A percentile compares a stretch with the other conserved stretches of the same genome.
Evolutionary conservation across 2,797 vertebrate genomes (phyloP).

Genomic region (Bradypus variegatus): DNA sequence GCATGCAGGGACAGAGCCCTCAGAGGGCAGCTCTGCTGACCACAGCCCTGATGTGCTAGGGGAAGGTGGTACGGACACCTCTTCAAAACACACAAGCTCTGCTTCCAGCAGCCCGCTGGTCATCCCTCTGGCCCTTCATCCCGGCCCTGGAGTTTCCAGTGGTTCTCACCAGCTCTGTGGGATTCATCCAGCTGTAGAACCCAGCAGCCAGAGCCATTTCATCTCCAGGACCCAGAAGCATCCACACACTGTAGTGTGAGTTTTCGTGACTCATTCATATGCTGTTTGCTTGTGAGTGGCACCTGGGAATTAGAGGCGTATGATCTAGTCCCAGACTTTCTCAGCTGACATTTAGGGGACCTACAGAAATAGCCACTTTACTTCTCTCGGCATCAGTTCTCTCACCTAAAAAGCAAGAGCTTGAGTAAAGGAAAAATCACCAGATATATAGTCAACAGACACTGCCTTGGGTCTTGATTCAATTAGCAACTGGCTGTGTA

Average conservation of each 20-base stretch:
- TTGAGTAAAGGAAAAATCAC: neutral
- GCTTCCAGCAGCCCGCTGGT: neutral
- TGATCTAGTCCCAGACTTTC: neutral
- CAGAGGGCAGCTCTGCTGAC: neutral
- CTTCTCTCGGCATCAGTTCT: neutral
- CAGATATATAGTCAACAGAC: neutral
- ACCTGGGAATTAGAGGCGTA: neutral
- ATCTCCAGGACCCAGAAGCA: neutral
- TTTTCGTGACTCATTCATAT: neutral
- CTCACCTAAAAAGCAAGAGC: neutral
- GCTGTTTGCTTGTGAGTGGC: slow-evolving; percentile 20
- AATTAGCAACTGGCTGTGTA: neutral
- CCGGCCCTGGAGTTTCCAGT: neutral
- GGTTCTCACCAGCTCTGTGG: neutral
- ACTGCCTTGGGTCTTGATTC: neutral
- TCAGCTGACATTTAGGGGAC: neutral
- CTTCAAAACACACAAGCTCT: neutral
- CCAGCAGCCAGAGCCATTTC: neutral
- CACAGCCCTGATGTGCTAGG: neutral
- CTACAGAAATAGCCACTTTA: slow-evolving; percentile 36
- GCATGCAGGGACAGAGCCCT: neutral
- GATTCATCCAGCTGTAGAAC: neutral
- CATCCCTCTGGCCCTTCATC: neutral
- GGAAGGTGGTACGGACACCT: neutral
- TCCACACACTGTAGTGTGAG: neutral